Evolutionary conservation across 1,140 invertebrate genomes (phyloP), one percentile per base, ranked within the genome.

Genomic region (Habropoda laboriosa): DNA sequence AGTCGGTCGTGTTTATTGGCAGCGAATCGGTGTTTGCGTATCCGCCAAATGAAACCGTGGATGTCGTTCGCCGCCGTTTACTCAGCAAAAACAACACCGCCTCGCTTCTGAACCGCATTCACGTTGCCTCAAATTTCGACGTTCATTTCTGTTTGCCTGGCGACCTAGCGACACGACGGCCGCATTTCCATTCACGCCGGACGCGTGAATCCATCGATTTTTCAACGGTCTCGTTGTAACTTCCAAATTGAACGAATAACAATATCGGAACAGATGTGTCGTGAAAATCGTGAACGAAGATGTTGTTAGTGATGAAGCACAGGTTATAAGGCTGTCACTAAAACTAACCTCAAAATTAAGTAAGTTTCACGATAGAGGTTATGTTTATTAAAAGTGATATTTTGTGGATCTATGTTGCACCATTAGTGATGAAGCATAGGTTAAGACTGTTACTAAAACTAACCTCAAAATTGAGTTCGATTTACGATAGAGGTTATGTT

Each of bases 41-140:
- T 78, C 67, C 51, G 68, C 80, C 81, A 88, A 88, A 88, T 88
- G 80, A 87, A 88, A 88, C 61, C 78, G 53, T 42, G 45, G 58
- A 72, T 71, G 74, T 42, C 67, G 60, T 66, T 27, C 57, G 32
- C 27, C 63, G 42, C 7, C 51, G 82, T 84, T 84, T 84, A 42
- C 58, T 8, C 57, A 58, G 58, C 58, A 86, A 86, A 86, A 86
- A 86, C 83, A 86, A 84, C 79, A 79, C 60, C 53, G 30, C 38
- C 38, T 24, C 51, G 61, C 40, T 53, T 58, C 45, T 63, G 67
- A 38, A 74, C 51, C 64, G 42, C 78, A 51, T 82, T 72, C 80
- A 68, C 75, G 66, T 57, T 80, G 27, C 81, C 55, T 79, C 74
- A 82, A 77, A 78, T 76, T 81, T 71, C 68, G 64, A 70, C 61